These are phyloP conservation scores for Lithosia quadra DNA, from an alignment of 2,888 invertebrate genomes.

Conservation along the genomic window DNA sequence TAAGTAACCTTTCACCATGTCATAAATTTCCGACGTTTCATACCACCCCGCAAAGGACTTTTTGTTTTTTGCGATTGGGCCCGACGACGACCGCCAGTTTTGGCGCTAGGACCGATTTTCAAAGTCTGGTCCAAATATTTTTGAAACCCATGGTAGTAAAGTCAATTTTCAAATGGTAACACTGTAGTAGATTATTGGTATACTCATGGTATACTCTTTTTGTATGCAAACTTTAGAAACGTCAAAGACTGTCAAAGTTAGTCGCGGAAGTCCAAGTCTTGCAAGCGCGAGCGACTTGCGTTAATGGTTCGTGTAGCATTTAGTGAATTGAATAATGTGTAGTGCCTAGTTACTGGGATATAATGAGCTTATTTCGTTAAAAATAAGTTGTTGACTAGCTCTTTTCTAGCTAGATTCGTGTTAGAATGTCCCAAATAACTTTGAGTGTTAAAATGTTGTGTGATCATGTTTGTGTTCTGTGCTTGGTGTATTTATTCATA, in stretches of 20 bases:
- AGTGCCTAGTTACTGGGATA: constrained; percentile 61
- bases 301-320: constrained; percentile 25
- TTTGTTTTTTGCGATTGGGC: too few relatives aligned
- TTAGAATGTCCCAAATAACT: constrained; percentile 59
- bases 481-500: constrained; percentile 73
- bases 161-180: background rate
- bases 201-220: too few relatives aligned
- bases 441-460: constrained; percentile 73
- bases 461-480: constrained; percentile 71
- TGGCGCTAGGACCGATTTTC: too few relatives aligned
- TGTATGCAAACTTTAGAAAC: background rate
- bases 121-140: background rate
- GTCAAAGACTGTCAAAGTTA: constrained; percentile 9
- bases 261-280: background rate
- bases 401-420: constrained; percentile 34
- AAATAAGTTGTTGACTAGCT: constrained; percentile 46
- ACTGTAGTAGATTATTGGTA: background rate
- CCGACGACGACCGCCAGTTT: too few relatives aligned
- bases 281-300: constrained; percentile 26
- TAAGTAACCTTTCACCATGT: too few relatives aligned
- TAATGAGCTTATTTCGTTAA: constrained; percentile 49
- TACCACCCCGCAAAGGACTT: too few relatives aligned
- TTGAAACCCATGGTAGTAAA: background rate
- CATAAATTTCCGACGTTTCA: too few relatives aligned
- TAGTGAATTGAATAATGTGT: constrained; percentile 57